Evolutionary conservation across 2,113 vertebrate species (phyloP).

Genomic region (Bambusicola thoracicus): DNA sequence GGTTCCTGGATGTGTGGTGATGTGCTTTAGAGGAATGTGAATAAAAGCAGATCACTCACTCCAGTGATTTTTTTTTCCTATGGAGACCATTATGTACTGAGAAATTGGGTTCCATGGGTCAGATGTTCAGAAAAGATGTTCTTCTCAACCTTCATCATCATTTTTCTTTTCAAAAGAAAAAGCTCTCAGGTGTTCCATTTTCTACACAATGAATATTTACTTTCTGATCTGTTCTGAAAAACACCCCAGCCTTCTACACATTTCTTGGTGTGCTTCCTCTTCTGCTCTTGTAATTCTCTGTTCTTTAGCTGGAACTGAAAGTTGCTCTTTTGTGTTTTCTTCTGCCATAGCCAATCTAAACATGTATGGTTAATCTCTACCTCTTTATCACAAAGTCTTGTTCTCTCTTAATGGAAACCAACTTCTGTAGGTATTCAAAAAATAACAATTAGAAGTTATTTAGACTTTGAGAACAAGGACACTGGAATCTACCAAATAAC

Average conservation of each 20-base stretch:
- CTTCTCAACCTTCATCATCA: background rate
- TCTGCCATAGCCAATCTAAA: background rate
- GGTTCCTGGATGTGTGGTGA: background rate
- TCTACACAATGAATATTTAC: background rate
- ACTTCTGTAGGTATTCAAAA: background rate
- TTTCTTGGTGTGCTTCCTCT: background rate
- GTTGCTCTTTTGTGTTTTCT: rapidly evolving
- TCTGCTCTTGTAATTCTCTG: background rate
- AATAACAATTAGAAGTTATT: background rate
- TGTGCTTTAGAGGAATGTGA: background rate
- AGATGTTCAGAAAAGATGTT: background rate
- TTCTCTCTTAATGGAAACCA: background rate
- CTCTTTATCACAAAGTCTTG: background rate
- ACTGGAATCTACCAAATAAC: background rate
- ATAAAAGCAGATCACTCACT: background rate
- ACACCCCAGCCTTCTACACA: background rate
- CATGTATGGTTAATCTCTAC: background rate
- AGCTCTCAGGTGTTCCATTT: background rate
- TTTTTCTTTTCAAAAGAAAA: background rate
- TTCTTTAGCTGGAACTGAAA: background rate
- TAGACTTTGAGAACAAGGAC: background rate
- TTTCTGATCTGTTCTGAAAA: background rate
- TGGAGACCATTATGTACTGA: background rate
- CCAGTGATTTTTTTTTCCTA: background rate
- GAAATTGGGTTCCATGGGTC: background rate